A percentile compares a stretch with the other conserved stretches of the same genome.
Conservation (phyloP, 2,888 invertebrate genomes). For the Alloplasta piceator region DNA sequence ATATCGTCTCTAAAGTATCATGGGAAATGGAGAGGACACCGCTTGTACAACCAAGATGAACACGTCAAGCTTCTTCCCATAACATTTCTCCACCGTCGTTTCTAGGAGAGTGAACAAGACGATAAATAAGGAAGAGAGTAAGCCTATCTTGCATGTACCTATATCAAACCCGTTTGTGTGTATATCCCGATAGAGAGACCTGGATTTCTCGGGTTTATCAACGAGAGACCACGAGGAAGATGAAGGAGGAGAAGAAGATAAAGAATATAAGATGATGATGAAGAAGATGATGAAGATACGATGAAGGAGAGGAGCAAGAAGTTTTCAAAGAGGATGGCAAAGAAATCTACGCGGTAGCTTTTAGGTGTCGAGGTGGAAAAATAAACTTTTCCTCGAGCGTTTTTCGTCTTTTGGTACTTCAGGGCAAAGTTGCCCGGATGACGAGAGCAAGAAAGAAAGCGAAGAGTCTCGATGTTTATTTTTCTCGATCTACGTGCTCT, state of each 20-base stretch:
- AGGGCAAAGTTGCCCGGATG: neutral
- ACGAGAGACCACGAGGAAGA: constrained; percentile 10
- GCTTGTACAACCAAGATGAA: constrained; percentile 47
- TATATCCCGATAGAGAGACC: constrained; percentile 11
- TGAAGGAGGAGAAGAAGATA: constrained; percentile 1
- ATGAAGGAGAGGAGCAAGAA: constrained; percentile 40
- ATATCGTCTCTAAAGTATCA: constrained; percentile 1
- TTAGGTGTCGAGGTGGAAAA: constrained; percentile 74
- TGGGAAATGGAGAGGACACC: constrained; percentile 12
- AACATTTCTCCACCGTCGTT: constrained; percentile 32
- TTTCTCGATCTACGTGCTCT: constrained; percentile 66
- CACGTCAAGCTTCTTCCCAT: constrained; percentile 48
- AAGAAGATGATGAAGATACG: constrained; percentile 8
- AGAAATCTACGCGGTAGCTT: constrained; percentile 26
- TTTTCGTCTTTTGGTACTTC: constrained; percentile 20
- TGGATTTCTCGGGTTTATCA: constrained; percentile 10
- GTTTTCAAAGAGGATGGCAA: constrained; percentile 11
- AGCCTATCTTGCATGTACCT: neutral
- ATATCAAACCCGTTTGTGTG: constrained; percentile 51
- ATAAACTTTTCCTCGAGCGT: constrained; percentile 72
- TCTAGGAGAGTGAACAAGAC: constrained; percentile 21
- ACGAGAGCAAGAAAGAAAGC: constrained; percentile 4
- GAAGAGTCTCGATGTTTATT: constrained; percentile 68
- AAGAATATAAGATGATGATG: constrained; percentile 5
- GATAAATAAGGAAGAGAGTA: constrained; percentile 35